Evolutionary conservation across 2,888 invertebrate species (phyloP).

Genomic region (Lathronympha strigana): DNA sequence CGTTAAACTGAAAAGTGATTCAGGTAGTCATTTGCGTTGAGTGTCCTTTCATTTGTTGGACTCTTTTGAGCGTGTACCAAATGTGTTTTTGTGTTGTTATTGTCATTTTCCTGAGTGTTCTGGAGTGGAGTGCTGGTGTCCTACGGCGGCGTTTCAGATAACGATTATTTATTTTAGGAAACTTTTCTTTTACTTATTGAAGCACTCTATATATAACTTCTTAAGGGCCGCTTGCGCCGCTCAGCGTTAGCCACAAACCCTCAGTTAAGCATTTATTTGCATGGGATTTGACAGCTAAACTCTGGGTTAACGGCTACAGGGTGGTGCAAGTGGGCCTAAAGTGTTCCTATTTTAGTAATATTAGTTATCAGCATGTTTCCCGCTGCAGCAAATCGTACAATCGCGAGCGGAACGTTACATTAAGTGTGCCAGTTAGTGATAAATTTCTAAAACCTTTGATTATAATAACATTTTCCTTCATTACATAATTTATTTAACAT

Average conservation of each 20-base stretch:
- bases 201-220: not conserved
- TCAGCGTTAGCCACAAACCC: too few species aligned
- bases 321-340: too few species aligned
- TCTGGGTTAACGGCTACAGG: too few species aligned
- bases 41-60: constrained; percentile 74
- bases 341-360: too few species aligned
- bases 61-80: constrained; percentile 56
- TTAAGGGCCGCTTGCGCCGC: too few species aligned
- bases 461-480: constrained; percentile 16
- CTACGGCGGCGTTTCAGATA: constrained; percentile 12
- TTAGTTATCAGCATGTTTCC: too few species aligned
- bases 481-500: constrained; percentile 6
- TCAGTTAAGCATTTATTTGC: too few species aligned
- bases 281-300: too few species aligned
- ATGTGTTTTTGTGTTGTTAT: constrained; percentile 68
- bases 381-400: too few species aligned
- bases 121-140: not conserved
- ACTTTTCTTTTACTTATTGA: not conserved
- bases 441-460: constrained; percentile 7
- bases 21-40: constrained; percentile 74
- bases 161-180: constrained; percentile 14
- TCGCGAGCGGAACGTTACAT: too few species aligned
- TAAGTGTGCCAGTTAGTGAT: too few species aligned
- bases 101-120: constrained; percentile 46
- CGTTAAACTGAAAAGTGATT: constrained; percentile 73